A percentile compares a stretch with the other conserved stretches of the same genome.
Conservation (phyloP, 2,888 invertebrate genomes). For the Phaonia tiefii region DNA sequence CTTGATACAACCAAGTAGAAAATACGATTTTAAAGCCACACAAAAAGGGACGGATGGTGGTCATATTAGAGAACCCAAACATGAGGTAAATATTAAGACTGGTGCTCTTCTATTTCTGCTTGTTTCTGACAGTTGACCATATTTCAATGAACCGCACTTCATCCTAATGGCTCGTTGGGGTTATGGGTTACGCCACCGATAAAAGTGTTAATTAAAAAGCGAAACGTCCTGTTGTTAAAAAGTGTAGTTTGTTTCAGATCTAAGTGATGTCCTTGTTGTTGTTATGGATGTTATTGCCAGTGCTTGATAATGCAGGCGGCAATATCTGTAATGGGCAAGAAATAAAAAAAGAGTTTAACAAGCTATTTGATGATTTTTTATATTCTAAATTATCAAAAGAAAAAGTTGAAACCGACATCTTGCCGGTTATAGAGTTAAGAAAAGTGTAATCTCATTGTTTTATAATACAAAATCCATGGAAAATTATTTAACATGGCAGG, state of each 20-base stretch:
- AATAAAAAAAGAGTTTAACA: no score
- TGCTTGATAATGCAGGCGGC: no score
- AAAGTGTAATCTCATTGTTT: no score
- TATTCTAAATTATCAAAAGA: conserved; percentile 17
- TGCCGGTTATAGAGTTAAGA: conserved; percentile 7
- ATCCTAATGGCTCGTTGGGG: neutral
- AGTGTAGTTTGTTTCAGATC: no score
- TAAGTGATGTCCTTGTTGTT: neutral
- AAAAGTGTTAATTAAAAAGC: conserved; percentile 40
- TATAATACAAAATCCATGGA: no score
- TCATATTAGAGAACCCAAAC: conserved; percentile 37
- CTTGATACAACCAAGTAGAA: neutral
- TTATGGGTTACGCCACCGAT: neutral
- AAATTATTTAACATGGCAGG: no score
- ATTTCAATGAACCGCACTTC: neutral
- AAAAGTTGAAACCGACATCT: conserved; percentile 20
- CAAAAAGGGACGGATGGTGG: conserved; percentile 54
- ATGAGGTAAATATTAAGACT: conserved; percentile 19
- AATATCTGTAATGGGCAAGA: no score
- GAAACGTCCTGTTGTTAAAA: conserved; percentile 1
- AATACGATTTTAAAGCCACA: conserved; percentile 45
- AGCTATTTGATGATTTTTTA: no score
- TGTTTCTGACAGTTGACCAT: conserved; percentile 62
- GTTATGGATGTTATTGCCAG: no score
- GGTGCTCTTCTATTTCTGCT: neutral